Percentiles rank a stretch among this genome's conserved stretches.
Conservation (phyloP, 1,140 invertebrate species). For the Ceratitis capitata region DNA sequence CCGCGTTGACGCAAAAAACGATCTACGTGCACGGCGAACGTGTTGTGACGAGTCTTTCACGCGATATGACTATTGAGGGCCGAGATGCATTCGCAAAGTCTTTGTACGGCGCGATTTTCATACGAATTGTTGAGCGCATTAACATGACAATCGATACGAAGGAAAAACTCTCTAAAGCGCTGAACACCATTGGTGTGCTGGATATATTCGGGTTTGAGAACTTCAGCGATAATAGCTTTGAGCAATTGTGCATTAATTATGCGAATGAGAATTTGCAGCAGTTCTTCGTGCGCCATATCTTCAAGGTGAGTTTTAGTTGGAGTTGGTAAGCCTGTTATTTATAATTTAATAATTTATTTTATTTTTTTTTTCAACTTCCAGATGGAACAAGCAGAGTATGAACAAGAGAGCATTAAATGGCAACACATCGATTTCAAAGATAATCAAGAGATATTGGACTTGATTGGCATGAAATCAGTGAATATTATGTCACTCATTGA, state of each 20-base stretch:
- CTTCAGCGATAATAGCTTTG: constrained; percentile 91
- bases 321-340: not conserved
- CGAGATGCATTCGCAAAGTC: constrained; percentile 92
- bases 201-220: constrained; percentile 99
- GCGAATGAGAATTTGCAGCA: constrained; percentile 97
- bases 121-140: constrained; percentile 90
- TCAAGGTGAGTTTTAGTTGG: constrained; percentile 66
- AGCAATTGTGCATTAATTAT: constrained; percentile 97
- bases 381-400: constrained; percentile 93
- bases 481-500: constrained; percentile 94
- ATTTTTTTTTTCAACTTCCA: constrained; percentile 66
- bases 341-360: not conserved
- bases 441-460: constrained; percentile 90
- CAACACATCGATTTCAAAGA: constrained; percentile 92
- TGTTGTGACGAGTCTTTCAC: constrained; percentile 78
- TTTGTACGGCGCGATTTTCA: constrained; percentile 91
- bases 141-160: constrained; percentile 86
- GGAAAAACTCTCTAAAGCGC: constrained; percentile 65
- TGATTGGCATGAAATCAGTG: constrained; percentile 88
- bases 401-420: constrained; percentile 90
- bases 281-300: constrained; percentile 96
- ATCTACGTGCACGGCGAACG: constrained; percentile 89
- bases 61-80: constrained; percentile 80
- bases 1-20: constrained; percentile 86
- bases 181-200: constrained; percentile 86